phyloP scores from a whole-genome alignment of 1,140 invertebrate genomes.

The Bombus superbus region DNA sequence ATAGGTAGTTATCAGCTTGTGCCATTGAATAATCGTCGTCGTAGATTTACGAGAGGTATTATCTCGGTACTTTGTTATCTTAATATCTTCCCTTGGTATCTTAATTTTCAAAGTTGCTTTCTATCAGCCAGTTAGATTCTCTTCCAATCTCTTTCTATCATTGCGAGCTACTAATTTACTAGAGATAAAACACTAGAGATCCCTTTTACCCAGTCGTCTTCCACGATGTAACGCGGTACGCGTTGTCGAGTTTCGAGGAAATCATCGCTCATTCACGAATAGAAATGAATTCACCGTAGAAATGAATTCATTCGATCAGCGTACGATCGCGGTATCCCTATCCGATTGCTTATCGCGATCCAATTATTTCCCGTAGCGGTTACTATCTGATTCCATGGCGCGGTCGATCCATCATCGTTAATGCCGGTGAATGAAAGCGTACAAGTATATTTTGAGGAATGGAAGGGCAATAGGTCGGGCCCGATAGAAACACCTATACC shows the following conservation, averaged over 20 bases:
- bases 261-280: neutral
- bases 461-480: neutral
- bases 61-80: neutral
- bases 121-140: neutral
- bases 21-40: neutral
- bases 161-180: neutral
- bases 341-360: neutral
- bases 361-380: slow-evolving; percentile 33
- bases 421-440: neutral
- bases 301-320: slow-evolving; percentile 3
- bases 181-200: neutral
- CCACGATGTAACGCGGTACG: neutral
- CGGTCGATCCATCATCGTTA: slow-evolving; percentile 37
- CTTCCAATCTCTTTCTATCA: neutral
- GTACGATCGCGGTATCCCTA: neutral
- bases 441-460: slow-evolving; percentile 37
- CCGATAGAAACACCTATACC: slow-evolving; percentile 18
- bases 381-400: slow-evolving; percentile 2
- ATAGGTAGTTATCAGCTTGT: neutral
- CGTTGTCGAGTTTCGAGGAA: neutral
- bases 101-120: neutral
- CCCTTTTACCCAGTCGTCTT: neutral
- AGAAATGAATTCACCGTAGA: neutral
- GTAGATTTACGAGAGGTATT: neutral
- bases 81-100: neutral